Evolutionary conservation across 2,797 vertebrate species (phyloP).

Genomic region (Clarias laeviceps): DNA sequence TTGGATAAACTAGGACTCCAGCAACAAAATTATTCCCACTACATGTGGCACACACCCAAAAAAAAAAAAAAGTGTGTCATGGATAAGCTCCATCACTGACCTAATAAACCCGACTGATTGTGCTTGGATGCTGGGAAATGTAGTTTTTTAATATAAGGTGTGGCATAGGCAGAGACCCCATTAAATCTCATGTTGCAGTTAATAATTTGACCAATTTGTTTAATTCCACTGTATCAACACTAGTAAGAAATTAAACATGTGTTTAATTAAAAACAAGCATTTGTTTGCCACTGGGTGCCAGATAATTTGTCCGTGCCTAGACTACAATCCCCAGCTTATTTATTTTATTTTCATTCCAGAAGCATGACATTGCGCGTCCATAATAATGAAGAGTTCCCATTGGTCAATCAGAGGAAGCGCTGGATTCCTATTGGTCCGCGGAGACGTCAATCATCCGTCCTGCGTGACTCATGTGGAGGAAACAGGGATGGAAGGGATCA

Average conservation of each 20-base stretch:
- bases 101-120: slow-evolving; percentile 34
- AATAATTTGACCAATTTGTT: not conserved
- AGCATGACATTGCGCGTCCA: slow-evolving; percentile 29
- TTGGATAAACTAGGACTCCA: slow-evolving; percentile 9
- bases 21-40: not conserved
- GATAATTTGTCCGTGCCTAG: not conserved
- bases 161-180: slow-evolving; percentile 56
- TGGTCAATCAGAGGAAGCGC: slow-evolving; percentile 56
- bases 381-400: slow-evolving; percentile 46
- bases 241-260: not conserved
- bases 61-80: slow-evolving; percentile 29
- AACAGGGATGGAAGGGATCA: slow-evolving; percentile 62
- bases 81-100: slow-evolving; percentile 36
- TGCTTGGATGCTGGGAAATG: slow-evolving; percentile 59
- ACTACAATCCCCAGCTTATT: slow-evolving; percentile 54
- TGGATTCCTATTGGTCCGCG: slow-evolving; percentile 57
- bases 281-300: slow-evolving; percentile 13
- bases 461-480: slow-evolving; percentile 62
- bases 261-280: too few relatives aligned
- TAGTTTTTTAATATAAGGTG: slow-evolving; percentile 66
- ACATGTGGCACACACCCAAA: not conserved
- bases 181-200: not conserved
- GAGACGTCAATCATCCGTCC: slow-evolving; percentile 47
- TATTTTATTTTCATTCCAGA: slow-evolving; percentile 40
- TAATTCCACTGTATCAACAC: not conserved